phyloP scores from a whole-genome alignment of 2,888 invertebrate species.

The Netelia fuscicornis region DNA sequence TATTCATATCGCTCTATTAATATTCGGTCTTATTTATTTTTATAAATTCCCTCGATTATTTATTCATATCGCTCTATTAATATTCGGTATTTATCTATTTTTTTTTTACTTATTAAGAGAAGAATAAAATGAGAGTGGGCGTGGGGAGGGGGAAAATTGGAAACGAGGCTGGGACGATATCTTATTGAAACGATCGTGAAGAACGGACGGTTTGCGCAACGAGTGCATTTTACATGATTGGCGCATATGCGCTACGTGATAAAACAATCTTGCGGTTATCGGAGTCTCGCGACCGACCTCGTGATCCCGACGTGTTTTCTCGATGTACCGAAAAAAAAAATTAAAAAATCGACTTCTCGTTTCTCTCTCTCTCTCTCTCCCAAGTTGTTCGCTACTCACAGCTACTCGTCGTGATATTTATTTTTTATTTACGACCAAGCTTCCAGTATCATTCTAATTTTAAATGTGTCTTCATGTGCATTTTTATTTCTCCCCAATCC shows the following conservation, averaged over 20 bases:
- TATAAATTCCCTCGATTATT: too few species aligned
- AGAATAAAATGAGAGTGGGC: neutral
- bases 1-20: too few species aligned
- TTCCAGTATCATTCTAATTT: conserved; percentile 41
- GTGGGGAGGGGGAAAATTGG: neutral
- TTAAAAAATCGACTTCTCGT: neutral
- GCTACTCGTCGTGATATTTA: neutral
- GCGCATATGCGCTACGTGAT: neutral
- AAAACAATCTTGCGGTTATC: conserved; percentile 74
- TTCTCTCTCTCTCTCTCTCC: neutral
- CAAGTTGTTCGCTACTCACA: neutral
- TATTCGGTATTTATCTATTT: too few species aligned
- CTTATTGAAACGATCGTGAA: neutral
- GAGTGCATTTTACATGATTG: conserved; percentile 38
- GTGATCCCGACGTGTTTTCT: conserved; percentile 77
- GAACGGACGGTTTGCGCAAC: conserved; percentile 43
- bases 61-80: too few species aligned
- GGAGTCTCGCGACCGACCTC: conserved; percentile 74
- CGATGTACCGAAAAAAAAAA: conserved; percentile 31
- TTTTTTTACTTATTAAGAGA: too few species aligned
- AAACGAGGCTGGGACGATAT: neutral
- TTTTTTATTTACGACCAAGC: conserved; percentile 16
- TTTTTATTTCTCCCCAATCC: conserved; percentile 12
- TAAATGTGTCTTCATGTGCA: conserved; percentile 30
- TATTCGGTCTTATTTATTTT: too few species aligned